Base-by-base conservation (phyloP, 2,113 vertebrate species). In the Halichoerus grypus region DNA sequence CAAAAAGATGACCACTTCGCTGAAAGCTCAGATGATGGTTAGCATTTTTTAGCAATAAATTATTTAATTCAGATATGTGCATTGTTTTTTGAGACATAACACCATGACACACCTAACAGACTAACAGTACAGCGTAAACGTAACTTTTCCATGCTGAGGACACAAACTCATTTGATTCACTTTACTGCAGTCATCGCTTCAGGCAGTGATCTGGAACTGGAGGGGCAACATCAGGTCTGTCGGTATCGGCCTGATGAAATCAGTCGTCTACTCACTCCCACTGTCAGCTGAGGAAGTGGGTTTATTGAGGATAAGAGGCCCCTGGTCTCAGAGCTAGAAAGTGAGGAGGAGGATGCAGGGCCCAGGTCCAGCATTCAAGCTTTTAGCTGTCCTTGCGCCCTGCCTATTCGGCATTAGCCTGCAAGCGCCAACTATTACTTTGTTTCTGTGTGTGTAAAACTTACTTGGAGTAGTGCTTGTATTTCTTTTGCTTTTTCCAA, bases 391-490 rank as follows among this genome's bases (percentile, higher is more conserved):
- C 71, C 13, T 0, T 4, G 12, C 16, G 15, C 18, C 7, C 36
- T 15, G 26, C 9, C 61, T 74, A 10, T 4, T 21, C 14, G 26
- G 15, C 3, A 39, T 21, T 6, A 26, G 13, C 26, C 4, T 0
- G 0, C 53, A 77, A 39, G 22, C 16, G 13, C 39, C 69, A 76
- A 57, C 31, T 5, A 28, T 53, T 24, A 18, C 24, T n/a, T 88
- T 22, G 36, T 39, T 49, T 31, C 39, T 74, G 33, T 90, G 76
- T 46, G 15, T 0, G 22, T 5, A 55, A 21, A 53, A 97, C 99
- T 99, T 99, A 99, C 99, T 99, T 21, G 99, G 99, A 39, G 99
- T 99, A 49, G 98, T 97, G 0, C 98, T 98, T 96, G 98, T 98
- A 85, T 98, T 46, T 95, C 67, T 98, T 80, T 96, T 83, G 16